phyloP scores from a whole-genome alignment of 2,113 vertebrate species.

The Sebastes schlegelii region DNA sequence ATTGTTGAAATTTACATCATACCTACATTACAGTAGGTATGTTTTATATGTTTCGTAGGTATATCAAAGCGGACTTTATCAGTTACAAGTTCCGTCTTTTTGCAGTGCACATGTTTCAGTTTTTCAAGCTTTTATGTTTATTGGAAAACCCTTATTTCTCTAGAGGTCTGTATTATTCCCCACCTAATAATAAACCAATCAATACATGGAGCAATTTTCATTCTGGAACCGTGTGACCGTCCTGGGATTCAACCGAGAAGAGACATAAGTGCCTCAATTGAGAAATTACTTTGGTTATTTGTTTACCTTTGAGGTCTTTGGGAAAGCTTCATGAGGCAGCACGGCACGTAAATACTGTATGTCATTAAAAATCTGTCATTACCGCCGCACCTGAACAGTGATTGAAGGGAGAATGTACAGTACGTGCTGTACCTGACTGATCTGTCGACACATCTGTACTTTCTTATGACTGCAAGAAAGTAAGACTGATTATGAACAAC shows the following conservation, averaged over 20 bases:
- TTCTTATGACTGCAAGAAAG: not conserved
- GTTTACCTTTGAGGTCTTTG: not conserved
- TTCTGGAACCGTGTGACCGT: not conserved
- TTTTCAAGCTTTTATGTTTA: not conserved
- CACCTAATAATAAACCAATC: slow-evolving; percentile 47
- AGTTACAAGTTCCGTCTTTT: not conserved
- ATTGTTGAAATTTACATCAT: not conserved
- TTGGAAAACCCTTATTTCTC: not conserved
- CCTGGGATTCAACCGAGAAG: not conserved
- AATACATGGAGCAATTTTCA: slow-evolving; percentile 26
- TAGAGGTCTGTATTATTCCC: not conserved
- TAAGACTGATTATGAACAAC: not conserved
- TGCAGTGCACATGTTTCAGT: slow-evolving; percentile 5
- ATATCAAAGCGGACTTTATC: not conserved
- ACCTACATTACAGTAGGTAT: not conserved
- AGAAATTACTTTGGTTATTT: not conserved
- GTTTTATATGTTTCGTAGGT: not conserved
- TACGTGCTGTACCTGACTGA: not conserved
- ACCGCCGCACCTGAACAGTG: not conserved
- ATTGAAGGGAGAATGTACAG: not conserved
- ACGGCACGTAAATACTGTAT: not conserved
- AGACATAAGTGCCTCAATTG: not conserved
- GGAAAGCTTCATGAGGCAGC: not conserved
- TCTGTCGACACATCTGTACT: not conserved
- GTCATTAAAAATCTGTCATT: not conserved